Evolutionary conservation across 2,888 invertebrate species (phyloP).

Genomic region (Tenthredo amoena): DNA sequence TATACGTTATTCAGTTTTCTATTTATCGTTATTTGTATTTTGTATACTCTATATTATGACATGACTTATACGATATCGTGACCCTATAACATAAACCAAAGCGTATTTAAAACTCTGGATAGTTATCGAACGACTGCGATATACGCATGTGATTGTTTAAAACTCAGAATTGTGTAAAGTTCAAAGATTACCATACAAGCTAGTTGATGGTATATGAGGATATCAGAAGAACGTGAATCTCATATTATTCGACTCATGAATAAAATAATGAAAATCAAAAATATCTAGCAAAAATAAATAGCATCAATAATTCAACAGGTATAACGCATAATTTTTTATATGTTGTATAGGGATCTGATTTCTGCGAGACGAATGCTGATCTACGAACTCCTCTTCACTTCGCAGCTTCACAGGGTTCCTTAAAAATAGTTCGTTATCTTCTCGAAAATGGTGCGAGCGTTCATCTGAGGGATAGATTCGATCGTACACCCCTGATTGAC

Average conservation of each 20-base stretch:
- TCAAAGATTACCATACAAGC: neutral
- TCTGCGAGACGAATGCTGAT: constrained; percentile 87
- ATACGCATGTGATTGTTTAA: neutral
- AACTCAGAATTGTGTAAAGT: neutral
- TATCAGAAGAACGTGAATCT: too few species aligned
- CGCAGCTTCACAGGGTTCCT: constrained; percentile 87
- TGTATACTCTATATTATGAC: neutral
- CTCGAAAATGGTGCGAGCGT: constrained; percentile 90
- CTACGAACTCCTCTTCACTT: constrained; percentile 90
- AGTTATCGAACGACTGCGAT: neutral
- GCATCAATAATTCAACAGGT: neutral
- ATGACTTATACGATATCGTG: neutral
- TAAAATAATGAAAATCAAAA: too few species aligned
- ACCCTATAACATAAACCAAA: neutral
- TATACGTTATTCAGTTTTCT: neutral
- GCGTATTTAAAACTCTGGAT: neutral
- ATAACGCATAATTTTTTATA: too few species aligned
- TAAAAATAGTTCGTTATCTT: constrained; percentile 85
- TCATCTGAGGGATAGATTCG: constrained; percentile 87
- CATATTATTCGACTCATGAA: too few species aligned
- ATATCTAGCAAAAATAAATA: neutral
- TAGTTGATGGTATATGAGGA: too few species aligned
- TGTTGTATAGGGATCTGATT: constrained; percentile 83
- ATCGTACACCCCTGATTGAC: constrained; percentile 86
- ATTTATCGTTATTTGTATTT: neutral